These are phyloP conservation scores for Idaea aversata DNA, from an alignment of 2,888 invertebrate species.

Conservation along the genomic window DNA sequence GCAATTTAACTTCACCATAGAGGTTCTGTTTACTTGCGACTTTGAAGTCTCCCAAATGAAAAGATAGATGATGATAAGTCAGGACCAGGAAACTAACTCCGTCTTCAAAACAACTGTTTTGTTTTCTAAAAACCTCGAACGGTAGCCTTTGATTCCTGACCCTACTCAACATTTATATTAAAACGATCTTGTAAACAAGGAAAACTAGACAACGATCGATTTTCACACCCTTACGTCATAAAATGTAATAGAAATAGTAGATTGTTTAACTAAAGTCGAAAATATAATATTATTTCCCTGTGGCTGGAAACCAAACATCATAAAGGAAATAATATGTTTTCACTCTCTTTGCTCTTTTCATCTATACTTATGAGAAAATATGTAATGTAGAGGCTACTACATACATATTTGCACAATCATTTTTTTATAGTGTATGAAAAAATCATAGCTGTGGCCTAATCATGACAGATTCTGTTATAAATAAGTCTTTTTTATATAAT, in stretches of 20 bases:
- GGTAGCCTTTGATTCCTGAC: background rate
- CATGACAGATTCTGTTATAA: background rate
- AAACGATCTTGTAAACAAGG: background rate
- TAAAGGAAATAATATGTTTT: no score
- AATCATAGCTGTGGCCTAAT: background rate
- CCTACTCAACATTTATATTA: background rate
- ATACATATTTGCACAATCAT: no score
- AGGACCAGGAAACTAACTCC: no score
- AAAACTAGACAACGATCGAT: background rate
- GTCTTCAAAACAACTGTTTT: background rate
- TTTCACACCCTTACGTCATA: conserved; percentile 1
- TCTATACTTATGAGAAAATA: no score
- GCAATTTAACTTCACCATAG: no score
- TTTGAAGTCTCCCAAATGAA: no score
- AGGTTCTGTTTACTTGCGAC: no score
- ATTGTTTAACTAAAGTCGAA: background rate
- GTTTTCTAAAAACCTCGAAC: background rate
- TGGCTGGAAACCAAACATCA: background rate
- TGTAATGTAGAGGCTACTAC: no score
- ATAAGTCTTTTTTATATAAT: background rate
- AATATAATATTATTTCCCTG: background rate
- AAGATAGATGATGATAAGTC: no score
- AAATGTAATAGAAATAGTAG: background rate
- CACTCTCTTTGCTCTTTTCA: no score
- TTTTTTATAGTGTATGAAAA: background rate